Percentiles rank a stretch among this genome's conserved stretches.
These are phyloP conservation scores for Cathartes aura DNA, from an alignment of 2,113 vertebrate species.

Conservation along the genomic window DNA sequence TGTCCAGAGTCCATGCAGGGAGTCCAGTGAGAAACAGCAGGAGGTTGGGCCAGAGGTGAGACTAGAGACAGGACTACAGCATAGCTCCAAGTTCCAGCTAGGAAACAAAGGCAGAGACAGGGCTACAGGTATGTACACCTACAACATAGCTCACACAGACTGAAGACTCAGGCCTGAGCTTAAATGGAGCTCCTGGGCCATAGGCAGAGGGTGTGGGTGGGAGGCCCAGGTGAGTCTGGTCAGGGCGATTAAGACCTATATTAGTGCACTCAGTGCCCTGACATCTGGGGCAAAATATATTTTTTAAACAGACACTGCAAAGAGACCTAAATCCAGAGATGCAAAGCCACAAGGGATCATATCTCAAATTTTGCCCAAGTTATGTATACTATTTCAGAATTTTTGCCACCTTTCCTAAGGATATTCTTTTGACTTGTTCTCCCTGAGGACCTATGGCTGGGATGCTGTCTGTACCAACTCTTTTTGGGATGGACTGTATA, in stretches of 20 bases:
- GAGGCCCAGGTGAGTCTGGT: not conserved
- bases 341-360: not conserved
- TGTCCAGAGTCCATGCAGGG: not conserved
- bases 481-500: not conserved
- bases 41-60: not conserved
- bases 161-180: not conserved
- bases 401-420: not conserved
- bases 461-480: not conserved
- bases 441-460: not conserved
- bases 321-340: not conserved
- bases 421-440: not conserved
- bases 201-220: not conserved
- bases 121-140: not conserved
- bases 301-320: not conserved
- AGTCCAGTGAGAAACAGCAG: not conserved
- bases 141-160: not conserved
- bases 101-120: not conserved
- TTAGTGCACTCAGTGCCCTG: not conserved
- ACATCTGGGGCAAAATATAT: not conserved
- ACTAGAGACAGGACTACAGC: not conserved
- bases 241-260: not conserved
- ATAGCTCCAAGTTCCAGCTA: not conserved
- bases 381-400: not conserved
- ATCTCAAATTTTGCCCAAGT: not conserved
- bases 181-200: not conserved